Base-by-base conservation (phyloP, 1,140 invertebrate genomes). In the Chionoecetes opilio region DNA sequence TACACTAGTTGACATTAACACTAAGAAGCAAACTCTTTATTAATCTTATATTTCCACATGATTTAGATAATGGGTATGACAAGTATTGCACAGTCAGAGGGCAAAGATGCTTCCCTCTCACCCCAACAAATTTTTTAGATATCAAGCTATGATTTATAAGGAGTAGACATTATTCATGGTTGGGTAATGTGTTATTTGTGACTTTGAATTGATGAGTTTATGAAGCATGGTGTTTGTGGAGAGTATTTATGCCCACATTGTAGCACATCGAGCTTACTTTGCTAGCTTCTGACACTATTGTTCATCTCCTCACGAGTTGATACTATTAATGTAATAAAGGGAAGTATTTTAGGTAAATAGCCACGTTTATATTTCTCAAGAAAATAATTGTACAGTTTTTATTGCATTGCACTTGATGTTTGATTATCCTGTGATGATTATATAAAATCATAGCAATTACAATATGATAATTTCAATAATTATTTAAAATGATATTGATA, bases 311-410 rank as follows among this genome's bases (percentile, higher is more conserved):
- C 94, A 95, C n/a, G 46, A 95, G 90, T 38, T 92, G 35, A 82
- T 84, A 41, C 26, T 90, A 93, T 89, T 90, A 89, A 95, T 93
- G 94, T 95, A 95, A 93, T 93, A 93, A 93, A 95, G 87, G 91
- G 93, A 90, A 90, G 94, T 95, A 95, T 95, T 95, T 95, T 95
- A 95, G 94, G 94, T 95, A 95, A 93, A 95, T 95, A 95, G 94
- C 91, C 92, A 93, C 94, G 90, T 95, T 95, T 95, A 95, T 95
- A 95, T 95, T 95, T 95, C 91, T 95, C 94, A 95, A 82, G 93
- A 95, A 95, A 95, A 92, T 90, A 95, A 93, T 93, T 95, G 94
- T 95, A 95, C 94, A 95, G 91, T 95, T 95, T 95, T 95, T 95
- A 95, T 95, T 93, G 94, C 94, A 95, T 95, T 95, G 92, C 91